A percentile compares a stretch with the other conserved stretches of the same genome.
These are phyloP conservation scores for Todiramphus chloris DNA, from an alignment of 2,113 vertebrate genomes.

Conservation along the genomic window DNA sequence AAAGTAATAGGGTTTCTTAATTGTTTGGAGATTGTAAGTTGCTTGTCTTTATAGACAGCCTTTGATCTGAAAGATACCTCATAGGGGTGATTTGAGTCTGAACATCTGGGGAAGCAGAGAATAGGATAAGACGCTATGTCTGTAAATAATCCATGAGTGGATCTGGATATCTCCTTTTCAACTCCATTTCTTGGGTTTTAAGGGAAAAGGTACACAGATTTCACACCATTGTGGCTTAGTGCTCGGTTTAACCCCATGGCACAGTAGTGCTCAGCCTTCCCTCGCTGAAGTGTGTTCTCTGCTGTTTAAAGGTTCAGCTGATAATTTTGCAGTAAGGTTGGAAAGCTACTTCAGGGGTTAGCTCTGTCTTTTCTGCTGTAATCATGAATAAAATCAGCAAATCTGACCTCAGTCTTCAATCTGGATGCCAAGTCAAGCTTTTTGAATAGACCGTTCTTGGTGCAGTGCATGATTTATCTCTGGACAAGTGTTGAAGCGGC, in stretches of 20 bases:
- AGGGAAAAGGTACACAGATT: neutral
- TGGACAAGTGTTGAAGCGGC: neutral
- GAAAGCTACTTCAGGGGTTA: neutral
- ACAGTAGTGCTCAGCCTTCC: neutral
- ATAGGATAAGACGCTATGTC: no score
- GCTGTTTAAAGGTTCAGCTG: neutral
- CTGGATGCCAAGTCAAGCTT: neutral
- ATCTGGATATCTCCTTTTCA: neutral
- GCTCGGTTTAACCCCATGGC: neutral
- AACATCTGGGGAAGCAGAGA: neutral
- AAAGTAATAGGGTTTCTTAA: neutral
- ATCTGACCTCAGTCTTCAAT: neutral
- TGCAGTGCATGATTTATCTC: neutral
- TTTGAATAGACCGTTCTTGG: neutral
- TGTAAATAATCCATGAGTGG: neutral
- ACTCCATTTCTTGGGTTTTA: no score
- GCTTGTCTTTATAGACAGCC: neutral
- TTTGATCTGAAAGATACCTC: neutral
- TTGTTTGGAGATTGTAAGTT: neutral
- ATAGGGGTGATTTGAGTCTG: neutral
- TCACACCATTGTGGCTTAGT: neutral
- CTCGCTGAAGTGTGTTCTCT: neutral
- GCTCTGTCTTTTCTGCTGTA: neutral
- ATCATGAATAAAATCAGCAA: neutral
- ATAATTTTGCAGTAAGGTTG: neutral